Percentiles rank a stretch among this genome's conserved stretches.
These are phyloP conservation scores for Campylomormyrus tamandua DNA, from an alignment of 2,113 vertebrate genomes.

Conservation along the genomic window DNA sequence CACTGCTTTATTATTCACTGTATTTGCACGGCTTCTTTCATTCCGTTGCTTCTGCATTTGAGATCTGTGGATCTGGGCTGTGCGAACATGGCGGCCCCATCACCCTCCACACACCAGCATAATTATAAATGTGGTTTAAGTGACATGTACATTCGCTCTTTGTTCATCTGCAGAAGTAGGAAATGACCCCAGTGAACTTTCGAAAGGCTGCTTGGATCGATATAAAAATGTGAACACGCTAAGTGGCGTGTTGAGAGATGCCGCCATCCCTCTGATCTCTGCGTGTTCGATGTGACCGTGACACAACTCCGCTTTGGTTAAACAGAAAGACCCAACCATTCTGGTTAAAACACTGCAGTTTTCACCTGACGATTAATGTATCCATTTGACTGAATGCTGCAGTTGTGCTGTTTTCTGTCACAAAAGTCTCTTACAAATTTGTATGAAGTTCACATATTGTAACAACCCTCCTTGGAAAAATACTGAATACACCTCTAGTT, in stretches of 20 bases:
- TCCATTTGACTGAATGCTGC: background rate
- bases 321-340: slow-evolving; percentile 6
- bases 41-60: background rate
- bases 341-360: background rate
- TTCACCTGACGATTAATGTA: background rate
- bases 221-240: slow-evolving; percentile 16
- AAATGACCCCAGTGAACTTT: background rate
- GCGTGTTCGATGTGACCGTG: background rate
- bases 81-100: background rate
- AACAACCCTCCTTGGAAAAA: background rate
- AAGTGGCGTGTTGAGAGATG: slow-evolving; percentile 2
- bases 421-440: background rate
- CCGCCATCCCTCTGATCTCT: background rate
- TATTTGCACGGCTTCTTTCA: background rate
- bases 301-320: background rate
- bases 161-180: slow-evolving; percentile 12
- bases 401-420: background rate
- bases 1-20: background rate
- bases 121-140: background rate
- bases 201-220: slow-evolving; percentile 12
- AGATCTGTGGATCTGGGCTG: background rate
- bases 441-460: background rate
- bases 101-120: background rate
- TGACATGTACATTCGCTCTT: background rate
- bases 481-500: background rate